Percentiles rank a stretch among this genome's conserved stretches.
Conservation (phyloP, 2,113 vertebrate genomes). For the Cercocebus atys region DNA sequence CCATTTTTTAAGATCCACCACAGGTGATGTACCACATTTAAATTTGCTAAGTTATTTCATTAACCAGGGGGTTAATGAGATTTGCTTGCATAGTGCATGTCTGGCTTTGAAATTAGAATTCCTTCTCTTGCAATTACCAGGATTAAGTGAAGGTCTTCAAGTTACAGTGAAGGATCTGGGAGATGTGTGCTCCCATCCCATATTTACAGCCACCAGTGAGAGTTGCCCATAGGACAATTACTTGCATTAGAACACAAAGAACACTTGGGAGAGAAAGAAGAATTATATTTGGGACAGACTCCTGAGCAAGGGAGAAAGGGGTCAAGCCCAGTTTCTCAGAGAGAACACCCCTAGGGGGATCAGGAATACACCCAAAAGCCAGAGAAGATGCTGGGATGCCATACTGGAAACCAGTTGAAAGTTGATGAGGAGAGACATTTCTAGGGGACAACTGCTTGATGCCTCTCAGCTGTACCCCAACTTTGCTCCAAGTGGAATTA, state of each 20-base stretch:
- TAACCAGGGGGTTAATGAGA: not conserved
- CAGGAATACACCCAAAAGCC: not conserved
- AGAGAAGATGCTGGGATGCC: not conserved
- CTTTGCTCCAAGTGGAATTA: not conserved
- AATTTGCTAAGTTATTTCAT: not conserved
- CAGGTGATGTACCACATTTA: not conserved
- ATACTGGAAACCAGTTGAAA: not conserved
- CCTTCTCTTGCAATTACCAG: not conserved
- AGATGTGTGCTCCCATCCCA: not conserved
- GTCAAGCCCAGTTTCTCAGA: not conserved
- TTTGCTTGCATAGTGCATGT: not conserved
- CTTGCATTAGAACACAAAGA: not conserved
- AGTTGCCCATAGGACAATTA: not conserved
- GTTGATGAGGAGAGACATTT: not conserved
- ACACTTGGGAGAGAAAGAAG: not conserved
- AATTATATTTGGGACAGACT: not conserved
- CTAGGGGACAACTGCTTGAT: no score
- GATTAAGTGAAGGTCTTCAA: not conserved
- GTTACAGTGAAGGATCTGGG: not conserved
- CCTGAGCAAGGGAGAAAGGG: not conserved
- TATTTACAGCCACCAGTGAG: not conserved
- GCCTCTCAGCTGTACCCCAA: not conserved
- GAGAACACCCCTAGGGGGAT: not conserved
- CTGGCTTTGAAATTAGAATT: slow-evolving; percentile 53
- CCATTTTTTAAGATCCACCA: not conserved